Evolutionary conservation across 92 coral and sea anemone genomes (phyloP).

Genomic region (Zoanthus gigantus): DNA sequence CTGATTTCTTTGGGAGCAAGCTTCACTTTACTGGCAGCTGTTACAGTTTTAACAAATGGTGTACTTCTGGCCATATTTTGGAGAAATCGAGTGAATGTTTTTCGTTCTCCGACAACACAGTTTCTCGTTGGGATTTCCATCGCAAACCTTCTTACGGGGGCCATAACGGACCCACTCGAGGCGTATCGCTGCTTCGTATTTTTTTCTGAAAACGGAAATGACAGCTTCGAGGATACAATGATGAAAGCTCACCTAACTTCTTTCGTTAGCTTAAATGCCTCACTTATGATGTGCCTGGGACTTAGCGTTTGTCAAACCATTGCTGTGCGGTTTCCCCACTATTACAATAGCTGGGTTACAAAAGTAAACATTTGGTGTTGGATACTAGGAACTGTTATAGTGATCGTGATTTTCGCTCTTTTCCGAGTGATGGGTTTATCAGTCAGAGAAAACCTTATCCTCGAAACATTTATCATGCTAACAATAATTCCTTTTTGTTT

Average conservation of each 20-base stretch:
- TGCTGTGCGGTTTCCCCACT: constrained; percentile 32
- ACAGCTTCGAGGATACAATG: constrained; percentile 34
- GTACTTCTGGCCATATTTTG: constrained; percentile 2
- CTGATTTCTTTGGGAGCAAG: constrained; percentile 8
- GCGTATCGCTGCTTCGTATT: constrained; percentile 31
- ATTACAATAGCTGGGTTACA: constrained; percentile 29
- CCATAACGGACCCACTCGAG: constrained; percentile 32
- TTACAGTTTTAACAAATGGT: constrained; percentile 13
- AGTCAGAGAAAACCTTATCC: constrained; percentile 3
- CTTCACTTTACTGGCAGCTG: constrained; percentile 11
- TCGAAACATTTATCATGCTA: constrained; percentile 42
- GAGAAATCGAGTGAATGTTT: constrained; percentile 17
- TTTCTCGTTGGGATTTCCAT: constrained; percentile 32
- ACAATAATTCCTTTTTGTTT: constrained; percentile 23
- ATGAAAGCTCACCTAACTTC: constrained; percentile 32
- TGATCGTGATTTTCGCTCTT: constrained; percentile 11
- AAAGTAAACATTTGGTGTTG: background rate
- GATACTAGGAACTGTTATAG: background rate
- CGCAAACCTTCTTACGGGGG: constrained; percentile 33
- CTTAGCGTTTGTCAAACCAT: constrained; percentile 25
- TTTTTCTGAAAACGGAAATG: background rate
- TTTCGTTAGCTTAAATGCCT: constrained; percentile 25
- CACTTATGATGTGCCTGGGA: constrained; percentile 26
- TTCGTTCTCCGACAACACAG: constrained; percentile 12
- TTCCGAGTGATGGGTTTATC: constrained; percentile 40